These are phyloP conservation scores for Leptinotarsa tumamoca DNA, from an alignment of 2,888 invertebrate genomes.

Conservation along the genomic window DNA sequence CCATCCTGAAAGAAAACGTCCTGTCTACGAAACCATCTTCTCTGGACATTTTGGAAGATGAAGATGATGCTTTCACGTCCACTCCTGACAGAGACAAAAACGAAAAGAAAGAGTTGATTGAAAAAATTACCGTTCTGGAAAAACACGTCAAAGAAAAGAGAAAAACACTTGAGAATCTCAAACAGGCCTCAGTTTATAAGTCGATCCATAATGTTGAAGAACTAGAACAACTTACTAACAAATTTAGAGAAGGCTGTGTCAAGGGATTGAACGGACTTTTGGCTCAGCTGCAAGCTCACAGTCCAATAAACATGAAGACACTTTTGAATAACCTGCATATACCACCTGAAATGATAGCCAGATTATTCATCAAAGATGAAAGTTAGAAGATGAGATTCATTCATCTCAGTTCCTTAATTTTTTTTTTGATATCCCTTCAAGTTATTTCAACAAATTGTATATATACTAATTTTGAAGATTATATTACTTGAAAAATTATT, in stretches of 20 bases:
- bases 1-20: conserved; percentile 16
- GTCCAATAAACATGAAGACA: conserved; percentile 67
- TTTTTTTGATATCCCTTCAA: no score
- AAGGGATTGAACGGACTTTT: conserved; percentile 69
- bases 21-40: conserved; percentile 10
- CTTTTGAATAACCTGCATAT: conserved; percentile 55
- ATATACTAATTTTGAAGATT: no score
- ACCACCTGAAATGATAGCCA: conserved; percentile 36
- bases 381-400: neutral
- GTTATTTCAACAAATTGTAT: no score
- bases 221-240: conserved; percentile 67
- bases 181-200: conserved; percentile 51
- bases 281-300: conserved; percentile 64
- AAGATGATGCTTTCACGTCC: conserved; percentile 47
- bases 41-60: conserved; percentile 32
- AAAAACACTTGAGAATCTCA: conserved; percentile 45
- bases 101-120: conserved; percentile 39
- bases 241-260: conserved; percentile 71
- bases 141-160: conserved; percentile 45
- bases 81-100: conserved; percentile 44
- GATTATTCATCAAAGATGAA: neutral
- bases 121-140: conserved; percentile 42
- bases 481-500: no score
- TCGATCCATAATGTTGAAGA: conserved; percentile 67
- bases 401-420: no score